A percentile compares a stretch with the other conserved stretches of the same genome.
Conservation (phyloP, 2,888 invertebrate species). For the Thera obeliscata region DNA sequence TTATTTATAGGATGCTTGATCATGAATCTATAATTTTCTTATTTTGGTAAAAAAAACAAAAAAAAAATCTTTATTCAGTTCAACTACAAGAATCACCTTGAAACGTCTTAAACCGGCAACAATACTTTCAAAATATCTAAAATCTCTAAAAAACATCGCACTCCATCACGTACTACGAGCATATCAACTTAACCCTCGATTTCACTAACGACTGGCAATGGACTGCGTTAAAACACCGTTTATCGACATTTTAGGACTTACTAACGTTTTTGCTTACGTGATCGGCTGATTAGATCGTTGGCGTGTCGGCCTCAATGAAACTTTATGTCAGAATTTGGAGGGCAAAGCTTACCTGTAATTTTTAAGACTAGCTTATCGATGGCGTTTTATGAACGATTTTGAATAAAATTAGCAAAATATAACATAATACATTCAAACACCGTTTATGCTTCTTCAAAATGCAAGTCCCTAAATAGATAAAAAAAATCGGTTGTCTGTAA, state of each 20-base stretch:
- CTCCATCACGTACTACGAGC: conserved; percentile 22
- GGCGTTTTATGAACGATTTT: not conserved
- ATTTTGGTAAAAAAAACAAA: no score
- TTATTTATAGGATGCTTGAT: no score
- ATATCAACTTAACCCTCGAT: conserved; percentile 34
- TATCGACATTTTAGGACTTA: conserved; percentile 31
- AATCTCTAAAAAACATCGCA: conserved; percentile 15
- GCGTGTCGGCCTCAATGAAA: conserved; percentile 30
- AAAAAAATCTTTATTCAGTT: no score
- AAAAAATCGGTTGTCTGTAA: no score
- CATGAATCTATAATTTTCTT: no score
- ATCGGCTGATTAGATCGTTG: conserved; percentile 32
- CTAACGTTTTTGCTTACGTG: conserved; percentile 34
- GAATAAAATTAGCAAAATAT: not conserved
- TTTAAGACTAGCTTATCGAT: not conserved
- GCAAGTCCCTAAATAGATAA: no score
- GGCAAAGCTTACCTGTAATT: conserved; percentile 9
- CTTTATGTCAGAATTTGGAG: conserved; percentile 23
- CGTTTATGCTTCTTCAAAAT: no score
- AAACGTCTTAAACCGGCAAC: not conserved
- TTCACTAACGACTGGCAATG: conserved; percentile 31
- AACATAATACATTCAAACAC: not conserved
- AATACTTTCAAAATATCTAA: conserved; percentile 1
- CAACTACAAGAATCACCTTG: no score
- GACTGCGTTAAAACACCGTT: conserved; percentile 31